Conservation (phyloP, 2,113 vertebrate species). For the Suncus etruscus region DNA sequence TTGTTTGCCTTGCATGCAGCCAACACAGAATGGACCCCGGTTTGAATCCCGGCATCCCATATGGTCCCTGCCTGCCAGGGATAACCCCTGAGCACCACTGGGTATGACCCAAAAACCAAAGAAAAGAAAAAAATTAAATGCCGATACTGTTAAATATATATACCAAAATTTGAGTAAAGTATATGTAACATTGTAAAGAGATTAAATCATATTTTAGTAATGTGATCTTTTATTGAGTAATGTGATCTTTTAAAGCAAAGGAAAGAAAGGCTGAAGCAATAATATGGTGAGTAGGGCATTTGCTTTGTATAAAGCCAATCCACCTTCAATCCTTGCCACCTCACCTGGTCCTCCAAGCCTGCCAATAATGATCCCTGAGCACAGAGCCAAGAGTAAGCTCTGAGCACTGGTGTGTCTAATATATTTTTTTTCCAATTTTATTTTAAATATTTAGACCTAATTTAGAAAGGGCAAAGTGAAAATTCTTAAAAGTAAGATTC, state of each 20-base stretch:
- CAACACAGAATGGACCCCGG: too few relatives aligned
- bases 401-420: too few relatives aligned
- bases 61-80: too few relatives aligned
- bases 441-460: slow-evolving; percentile 52
- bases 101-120: not conserved
- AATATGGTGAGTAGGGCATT: too few relatives aligned
- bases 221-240: not conserved
- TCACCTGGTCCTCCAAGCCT: too few relatives aligned
- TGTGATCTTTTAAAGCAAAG: slow-evolving; percentile 6
- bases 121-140: slow-evolving; percentile 45
- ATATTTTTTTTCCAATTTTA: not conserved
- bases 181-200: not conserved
- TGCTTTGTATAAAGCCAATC: too few relatives aligned
- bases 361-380: too few relatives aligned
- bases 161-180: slow-evolving; percentile 14
- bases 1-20: too few relatives aligned
- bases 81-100: too few relatives aligned
- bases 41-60: too few relatives aligned
- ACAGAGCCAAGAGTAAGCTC: too few relatives aligned
- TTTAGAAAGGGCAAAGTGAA: not conserved
- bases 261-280: not conserved
- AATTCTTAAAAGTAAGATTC: not conserved
- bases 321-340: too few relatives aligned
- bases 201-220: slow-evolving; percentile 19
- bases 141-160: slow-evolving; percentile 15